These are phyloP conservation scores for Dinomys branickii DNA, from an alignment of 2,113 vertebrate genomes.

Conservation along the genomic window DNA sequence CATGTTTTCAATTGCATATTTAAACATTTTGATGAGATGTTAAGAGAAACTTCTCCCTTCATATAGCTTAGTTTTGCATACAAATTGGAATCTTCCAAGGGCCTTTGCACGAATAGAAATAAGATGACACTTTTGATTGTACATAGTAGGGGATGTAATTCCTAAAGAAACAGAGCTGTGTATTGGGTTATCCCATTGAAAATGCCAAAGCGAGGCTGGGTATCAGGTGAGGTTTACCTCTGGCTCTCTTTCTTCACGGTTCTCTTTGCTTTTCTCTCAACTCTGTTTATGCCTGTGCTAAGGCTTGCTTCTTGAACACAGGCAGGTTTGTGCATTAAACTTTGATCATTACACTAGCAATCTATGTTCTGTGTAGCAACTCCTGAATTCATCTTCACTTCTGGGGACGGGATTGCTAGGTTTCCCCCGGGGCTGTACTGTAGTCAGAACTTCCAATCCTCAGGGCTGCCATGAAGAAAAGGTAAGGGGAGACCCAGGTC, in stretches of 20 bases:
- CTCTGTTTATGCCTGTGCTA: not conserved
- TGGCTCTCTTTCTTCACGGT: not conserved
- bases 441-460: not conserved
- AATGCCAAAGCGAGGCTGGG: slow-evolving; percentile 6
- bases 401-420: not conserved
- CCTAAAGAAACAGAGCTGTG: not conserved
- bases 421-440: not conserved
- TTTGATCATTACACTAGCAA: not conserved
- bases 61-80: not conserved
- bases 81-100: not conserved
- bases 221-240: not conserved
- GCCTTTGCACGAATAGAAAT: not conserved
- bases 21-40: slow-evolving; percentile 12
- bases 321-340: slow-evolving; percentile 25
- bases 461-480: not conserved
- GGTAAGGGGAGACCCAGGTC: no score
- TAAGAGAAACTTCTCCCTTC: not conserved
- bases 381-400: slow-evolving; percentile 27
- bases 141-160: slow-evolving; percentile 9
- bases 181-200: not conserved
- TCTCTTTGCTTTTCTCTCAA: not conserved
- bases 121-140: not conserved
- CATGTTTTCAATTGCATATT: not conserved
- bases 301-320: not conserved
- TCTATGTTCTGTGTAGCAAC: not conserved